Conservation (phyloP, 2,888 invertebrate species). For the Sphinx pinastri region DNA sequence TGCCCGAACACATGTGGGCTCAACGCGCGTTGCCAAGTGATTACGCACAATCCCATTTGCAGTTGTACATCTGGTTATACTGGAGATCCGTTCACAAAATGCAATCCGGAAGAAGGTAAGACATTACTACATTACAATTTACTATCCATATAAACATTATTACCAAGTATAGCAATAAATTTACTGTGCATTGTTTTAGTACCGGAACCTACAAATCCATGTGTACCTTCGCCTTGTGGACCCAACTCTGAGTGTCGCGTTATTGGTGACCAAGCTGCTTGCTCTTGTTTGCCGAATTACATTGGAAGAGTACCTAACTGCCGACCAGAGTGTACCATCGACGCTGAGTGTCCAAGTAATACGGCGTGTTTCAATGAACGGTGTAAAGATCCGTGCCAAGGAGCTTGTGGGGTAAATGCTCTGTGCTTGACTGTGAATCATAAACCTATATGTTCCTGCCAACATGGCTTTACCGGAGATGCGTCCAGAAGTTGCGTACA, state of each 20-base stretch:
- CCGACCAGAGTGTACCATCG: conserved; percentile 91
- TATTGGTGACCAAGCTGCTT: conserved; percentile 92
- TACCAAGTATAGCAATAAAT: background rate
- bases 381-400: conserved; percentile 93
- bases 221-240: conserved; percentile 92
- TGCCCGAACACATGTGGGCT: conserved; percentile 92
- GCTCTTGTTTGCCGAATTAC: conserved; percentile 91
- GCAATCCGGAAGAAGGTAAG: conserved; percentile 86
- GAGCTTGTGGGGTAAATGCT: conserved; percentile 90
- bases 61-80: conserved; percentile 90
- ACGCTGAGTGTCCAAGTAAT: conserved; percentile 92
- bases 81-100: conserved; percentile 91
- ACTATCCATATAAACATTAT: no score
- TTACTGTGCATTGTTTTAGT: conserved; percentile 42
- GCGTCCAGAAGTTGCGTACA: conserved; percentile 87
- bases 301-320: conserved; percentile 94
- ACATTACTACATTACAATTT: background rate
- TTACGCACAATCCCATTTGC: conserved; percentile 94
- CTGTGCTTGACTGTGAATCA: conserved; percentile 94
- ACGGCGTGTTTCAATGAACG: conserved; percentile 91
- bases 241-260: conserved; percentile 92
- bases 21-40: conserved; percentile 92
- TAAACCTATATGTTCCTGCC: conserved; percentile 91
- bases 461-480: conserved; percentile 92
- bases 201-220: conserved; percentile 84